Base-by-base conservation (phyloP, 1,140 invertebrate genomes). In the Achroia grisella region DNA sequence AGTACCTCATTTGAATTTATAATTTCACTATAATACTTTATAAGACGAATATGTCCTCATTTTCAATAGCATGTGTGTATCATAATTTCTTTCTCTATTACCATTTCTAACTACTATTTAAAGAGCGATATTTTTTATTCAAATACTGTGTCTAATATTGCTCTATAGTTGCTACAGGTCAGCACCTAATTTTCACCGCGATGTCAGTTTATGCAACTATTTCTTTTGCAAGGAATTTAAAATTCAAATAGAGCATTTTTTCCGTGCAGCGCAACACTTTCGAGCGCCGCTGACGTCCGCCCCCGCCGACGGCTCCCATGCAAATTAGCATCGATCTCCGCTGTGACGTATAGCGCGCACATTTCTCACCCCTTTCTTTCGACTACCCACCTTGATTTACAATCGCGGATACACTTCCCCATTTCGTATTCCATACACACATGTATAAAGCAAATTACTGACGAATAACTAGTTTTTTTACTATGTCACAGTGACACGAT, bases 271-370 rank as follows among this genome's bases (percentile, higher is more conserved):
- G 63, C 75, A 68, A 84, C 80, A 81, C 77, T 80, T 80, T 79
- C 75, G 57, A 80, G 62, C 71, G 68, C 61, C 67, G 61, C 65
- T 71, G 75, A 73, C 76, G 76, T 79, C 72, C 77, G 73, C 57
- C 62, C 51, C 49, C 56, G 68, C 40, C 65, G 71, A 53, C 74
- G 71, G 62, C 67, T 62, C 52, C 37, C 63, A 84, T 84, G 80
- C 76, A 84, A 84, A 85, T 85, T 70, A 82, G 71, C 61, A 82
- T 85, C 78, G 81, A 82, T 79, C 75, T 65, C 45, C 62, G 50
- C 52, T 30, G 62, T 76, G 75, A 79, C 79, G 71, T 74, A 73
- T 65, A 62, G 56, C 40, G 62, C 70, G 73, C 73, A 62, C 74
- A 64, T 63, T 64, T 79, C 73, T 79, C 71, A 74, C 79, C 79